Evolutionary conservation across 2,113 vertebrate genomes (phyloP).

Genomic region (Nesoenas mayeri): DNA sequence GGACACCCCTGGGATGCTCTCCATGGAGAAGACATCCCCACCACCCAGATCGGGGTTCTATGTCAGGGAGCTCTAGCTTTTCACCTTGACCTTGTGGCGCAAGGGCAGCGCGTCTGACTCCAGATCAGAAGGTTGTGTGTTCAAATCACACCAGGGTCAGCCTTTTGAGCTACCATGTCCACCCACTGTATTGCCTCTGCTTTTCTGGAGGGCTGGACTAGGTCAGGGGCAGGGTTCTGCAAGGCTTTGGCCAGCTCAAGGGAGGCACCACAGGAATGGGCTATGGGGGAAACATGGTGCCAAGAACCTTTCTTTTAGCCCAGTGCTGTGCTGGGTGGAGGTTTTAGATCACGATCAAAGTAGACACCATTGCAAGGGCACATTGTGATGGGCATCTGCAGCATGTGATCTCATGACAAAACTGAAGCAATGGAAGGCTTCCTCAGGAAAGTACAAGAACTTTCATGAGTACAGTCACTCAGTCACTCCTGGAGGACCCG

Average conservation of each 20-base stretch:
- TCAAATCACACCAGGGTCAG: conserved; percentile 41
- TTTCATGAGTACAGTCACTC: too few relatives aligned
- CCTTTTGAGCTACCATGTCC: fast-evolving
- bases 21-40: not conserved
- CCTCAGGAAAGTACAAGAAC: not conserved
- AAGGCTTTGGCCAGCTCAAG: fast-evolving
- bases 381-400: not conserved
- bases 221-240: fast-evolving
- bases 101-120: conserved; percentile 44
- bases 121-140: conserved; percentile 58
- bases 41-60: fast-evolving
- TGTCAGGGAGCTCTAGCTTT: fast-evolving
- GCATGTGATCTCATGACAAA: not conserved
- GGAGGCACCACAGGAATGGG: fast-evolving
- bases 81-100: not conserved
- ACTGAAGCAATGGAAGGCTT: not conserved
- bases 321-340: not conserved
- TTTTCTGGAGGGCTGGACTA: not conserved
- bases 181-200: not conserved
- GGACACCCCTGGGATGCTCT: not conserved
- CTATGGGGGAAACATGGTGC: fast-evolving
- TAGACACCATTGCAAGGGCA: not conserved
- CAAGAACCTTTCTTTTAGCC: not conserved
- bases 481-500: not conserved
- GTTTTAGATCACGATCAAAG: not conserved